Conservation (phyloP, 2,113 vertebrate species). For the Pelecanus crispus region DNA sequence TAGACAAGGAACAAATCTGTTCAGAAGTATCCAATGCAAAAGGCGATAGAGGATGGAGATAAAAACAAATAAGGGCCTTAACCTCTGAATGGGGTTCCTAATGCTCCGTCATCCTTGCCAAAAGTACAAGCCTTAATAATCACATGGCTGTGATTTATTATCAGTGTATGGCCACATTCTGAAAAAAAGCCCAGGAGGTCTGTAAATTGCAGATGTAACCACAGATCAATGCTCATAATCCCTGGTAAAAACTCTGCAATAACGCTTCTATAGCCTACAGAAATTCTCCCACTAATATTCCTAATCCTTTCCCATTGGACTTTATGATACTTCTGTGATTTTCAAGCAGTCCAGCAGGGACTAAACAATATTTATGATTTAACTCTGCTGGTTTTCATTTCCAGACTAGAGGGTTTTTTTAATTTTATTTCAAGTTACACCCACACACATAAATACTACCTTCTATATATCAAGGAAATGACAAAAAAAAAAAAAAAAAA, state of each 20-base stretch:
- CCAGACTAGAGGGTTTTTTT: background rate
- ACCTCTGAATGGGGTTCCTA: background rate
- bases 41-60: background rate
- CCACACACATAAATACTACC: background rate
- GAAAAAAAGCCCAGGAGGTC: background rate
- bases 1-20: background rate
- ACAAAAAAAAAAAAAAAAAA: background rate
- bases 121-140: background rate
- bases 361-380: slow-evolving; percentile 40
- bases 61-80: background rate
- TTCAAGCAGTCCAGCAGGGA: slow-evolving; percentile 14
- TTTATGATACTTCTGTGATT: slow-evolving; percentile 44
- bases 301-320: slow-evolving; percentile 36
- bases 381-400: slow-evolving; percentile 49
- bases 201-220: slow-evolving; percentile 44
- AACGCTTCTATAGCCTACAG: slow-evolving; percentile 24
- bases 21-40: background rate
- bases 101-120: background rate
- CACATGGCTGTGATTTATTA: slow-evolving; percentile 9
- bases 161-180: background rate
- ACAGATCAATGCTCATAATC: slow-evolving; percentile 51
- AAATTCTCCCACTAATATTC: slow-evolving; percentile 49
- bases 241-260: slow-evolving; percentile 39
- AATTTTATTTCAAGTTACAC: slow-evolving; percentile 17
- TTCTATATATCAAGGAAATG: slow-evolving; percentile 23